phyloP scores from a whole-genome alignment of 2,113 vertebrate species.

The Marmota monax region DNA sequence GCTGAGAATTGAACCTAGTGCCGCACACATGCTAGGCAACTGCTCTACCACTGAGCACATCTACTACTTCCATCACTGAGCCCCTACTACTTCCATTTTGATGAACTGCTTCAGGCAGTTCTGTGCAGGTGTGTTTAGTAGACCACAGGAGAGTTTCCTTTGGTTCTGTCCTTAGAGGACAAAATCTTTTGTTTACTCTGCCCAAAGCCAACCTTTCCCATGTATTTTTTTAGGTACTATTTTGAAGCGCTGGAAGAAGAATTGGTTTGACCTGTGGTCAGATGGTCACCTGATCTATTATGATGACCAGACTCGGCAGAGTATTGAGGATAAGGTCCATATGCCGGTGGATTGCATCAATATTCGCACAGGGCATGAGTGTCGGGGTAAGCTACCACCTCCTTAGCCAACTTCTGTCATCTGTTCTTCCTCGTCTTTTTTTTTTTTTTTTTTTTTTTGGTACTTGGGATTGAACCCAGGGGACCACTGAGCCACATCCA shows the following conservation, averaged over 20 bases:
- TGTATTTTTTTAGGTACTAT: constrained; percentile 92
- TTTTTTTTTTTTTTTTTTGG: too few relatives aligned
- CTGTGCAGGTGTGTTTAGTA: not conserved
- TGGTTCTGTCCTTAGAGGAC: constrained; percentile 31
- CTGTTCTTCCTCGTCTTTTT: not conserved
- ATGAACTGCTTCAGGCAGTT: not conserved
- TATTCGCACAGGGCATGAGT: constrained; percentile 92
- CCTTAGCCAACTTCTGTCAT: not conserved
- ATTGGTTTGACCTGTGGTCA: constrained; percentile 98
- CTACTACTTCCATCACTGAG: not conserved
- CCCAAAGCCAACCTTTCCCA: constrained; percentile 32
- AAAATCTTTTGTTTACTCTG: not conserved
- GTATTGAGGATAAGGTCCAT: constrained; percentile 95
- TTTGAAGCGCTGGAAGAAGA: constrained; percentile 97
- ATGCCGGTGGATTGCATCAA: constrained; percentile 96
- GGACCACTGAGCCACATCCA: too few relatives aligned
- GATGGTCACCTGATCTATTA: constrained; percentile 96
- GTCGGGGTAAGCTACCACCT: constrained; percentile 89
- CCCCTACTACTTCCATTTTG: not conserved
- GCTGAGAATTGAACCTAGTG: too few relatives aligned
- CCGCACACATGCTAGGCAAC: too few relatives aligned
- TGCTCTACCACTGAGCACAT: too few relatives aligned
- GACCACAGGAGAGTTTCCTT: not conserved
- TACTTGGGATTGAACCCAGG: too few relatives aligned
- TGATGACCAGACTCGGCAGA: constrained; percentile 92